These are phyloP conservation scores for Volucella zonaria DNA, from an alignment of 2,888 invertebrate genomes.

Conservation along the genomic window DNA sequence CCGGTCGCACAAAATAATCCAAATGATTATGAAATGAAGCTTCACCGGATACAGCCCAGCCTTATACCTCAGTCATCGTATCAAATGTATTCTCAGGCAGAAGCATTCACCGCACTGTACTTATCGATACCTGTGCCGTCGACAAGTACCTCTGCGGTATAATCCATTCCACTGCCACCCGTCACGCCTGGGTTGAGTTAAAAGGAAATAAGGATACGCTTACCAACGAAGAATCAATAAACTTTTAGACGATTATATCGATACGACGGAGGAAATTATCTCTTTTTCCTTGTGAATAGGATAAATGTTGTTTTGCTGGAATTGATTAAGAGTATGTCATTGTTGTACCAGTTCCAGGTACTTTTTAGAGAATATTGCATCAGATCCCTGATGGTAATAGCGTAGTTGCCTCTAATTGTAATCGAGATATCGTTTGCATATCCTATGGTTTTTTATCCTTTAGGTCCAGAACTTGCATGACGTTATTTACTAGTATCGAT, in stretches of 20 bases:
- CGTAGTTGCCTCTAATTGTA: too few species aligned
- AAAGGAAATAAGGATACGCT: slow-evolving; percentile 75
- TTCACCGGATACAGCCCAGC: slow-evolving; percentile 81
- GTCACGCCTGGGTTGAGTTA: slow-evolving; percentile 90
- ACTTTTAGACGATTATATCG: neutral
- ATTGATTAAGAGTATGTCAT: too few species aligned
- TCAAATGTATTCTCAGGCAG: slow-evolving; percentile 81
- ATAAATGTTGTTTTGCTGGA: too few species aligned
- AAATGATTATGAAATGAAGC: slow-evolving; percentile 84
- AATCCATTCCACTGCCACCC: slow-evolving; percentile 81
- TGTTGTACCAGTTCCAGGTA: too few species aligned
- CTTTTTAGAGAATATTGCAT: too few species aligned
- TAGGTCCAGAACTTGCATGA: too few species aligned
- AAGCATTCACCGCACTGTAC: slow-evolving; percentile 82
- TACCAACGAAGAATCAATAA: neutral
- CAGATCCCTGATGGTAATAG: too few species aligned
- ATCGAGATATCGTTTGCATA: too few species aligned
- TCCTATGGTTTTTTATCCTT: too few species aligned
- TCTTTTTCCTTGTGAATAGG: too few species aligned
- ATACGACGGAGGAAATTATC: too few species aligned
- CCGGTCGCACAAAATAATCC: slow-evolving; percentile 85
- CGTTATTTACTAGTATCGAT: too few species aligned
- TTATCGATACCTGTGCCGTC: slow-evolving; percentile 79
- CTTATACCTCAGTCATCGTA: slow-evolving; percentile 81
- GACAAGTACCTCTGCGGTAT: slow-evolving; percentile 79